These are phyloP conservation scores for Cephus nigrinus DNA, from an alignment of 2,888 invertebrate species.

Conservation along the genomic window DNA sequence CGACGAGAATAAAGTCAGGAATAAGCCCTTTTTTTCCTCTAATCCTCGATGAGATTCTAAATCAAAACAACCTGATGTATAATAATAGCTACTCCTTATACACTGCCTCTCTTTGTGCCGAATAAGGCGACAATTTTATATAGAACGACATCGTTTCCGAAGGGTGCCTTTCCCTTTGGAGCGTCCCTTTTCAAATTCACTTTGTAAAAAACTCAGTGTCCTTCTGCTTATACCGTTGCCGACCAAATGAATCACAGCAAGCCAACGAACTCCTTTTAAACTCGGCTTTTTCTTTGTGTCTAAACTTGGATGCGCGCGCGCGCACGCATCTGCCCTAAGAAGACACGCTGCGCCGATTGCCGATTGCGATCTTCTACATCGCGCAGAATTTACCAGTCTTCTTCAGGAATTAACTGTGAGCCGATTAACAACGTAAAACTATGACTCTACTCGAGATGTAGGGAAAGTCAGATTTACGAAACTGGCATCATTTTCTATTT, in stretches of 20 bases:
- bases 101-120: not conserved
- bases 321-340: constrained; percentile 2
- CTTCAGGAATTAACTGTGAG: not conserved
- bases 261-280: constrained; percentile 57
- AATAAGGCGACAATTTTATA: not conserved
- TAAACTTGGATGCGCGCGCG: constrained; percentile 28
- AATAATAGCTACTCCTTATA: not conserved
- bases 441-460: not conserved
- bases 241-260: constrained; percentile 41
- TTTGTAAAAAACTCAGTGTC: not conserved
- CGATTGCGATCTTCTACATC: not conserved
- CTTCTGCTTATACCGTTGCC: constrained; percentile 16
- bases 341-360: constrained; percentile 2
- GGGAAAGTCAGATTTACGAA: not conserved
- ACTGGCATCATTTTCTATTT: not conserved
- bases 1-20: not conserved
- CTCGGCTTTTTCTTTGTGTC: constrained; percentile 41
- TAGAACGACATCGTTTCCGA: not conserved
- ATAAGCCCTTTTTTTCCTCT: not conserved
- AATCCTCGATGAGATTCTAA: not conserved
- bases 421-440: not conserved
- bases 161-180: not conserved
- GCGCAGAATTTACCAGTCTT: not conserved
- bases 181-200: not conserved
- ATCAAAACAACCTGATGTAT: not conserved